Evolutionary conservation across 1,140 invertebrate genomes (phyloP).

Genomic region (Ceratina australensis): DNA sequence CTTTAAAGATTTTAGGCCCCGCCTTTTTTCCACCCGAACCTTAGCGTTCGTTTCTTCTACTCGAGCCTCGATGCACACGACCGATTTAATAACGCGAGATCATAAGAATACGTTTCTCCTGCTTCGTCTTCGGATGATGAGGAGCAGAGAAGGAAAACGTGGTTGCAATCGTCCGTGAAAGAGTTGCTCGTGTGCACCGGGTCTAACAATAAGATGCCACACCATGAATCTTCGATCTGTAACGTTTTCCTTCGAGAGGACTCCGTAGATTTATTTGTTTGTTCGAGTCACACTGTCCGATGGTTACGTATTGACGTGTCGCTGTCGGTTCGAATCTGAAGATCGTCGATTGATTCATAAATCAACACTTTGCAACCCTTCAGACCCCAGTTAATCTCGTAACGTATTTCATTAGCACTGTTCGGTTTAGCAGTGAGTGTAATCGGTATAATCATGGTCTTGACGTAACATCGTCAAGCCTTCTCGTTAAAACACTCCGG

Average conservation of each 20-base stretch:
- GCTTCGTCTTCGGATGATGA: too few relatives aligned
- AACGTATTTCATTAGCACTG: conserved; percentile 27
- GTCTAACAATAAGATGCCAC: neutral
- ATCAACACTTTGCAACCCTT: conserved; percentile 28
- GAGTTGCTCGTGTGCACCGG: too few relatives aligned
- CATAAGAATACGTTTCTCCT: too few relatives aligned
- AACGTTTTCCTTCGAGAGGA: neutral
- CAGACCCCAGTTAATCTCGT: conserved; percentile 32
- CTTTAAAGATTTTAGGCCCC: conserved; percentile 4
- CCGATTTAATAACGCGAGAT: too few relatives aligned
- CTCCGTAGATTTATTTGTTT: neutral
- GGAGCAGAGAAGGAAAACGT: too few relatives aligned
- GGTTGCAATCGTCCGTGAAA: too few relatives aligned
- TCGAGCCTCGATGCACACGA: neutral
- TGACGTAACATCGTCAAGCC: conserved; percentile 35
- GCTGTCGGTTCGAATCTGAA: conserved; percentile 6
- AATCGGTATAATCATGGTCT: conserved; percentile 33
- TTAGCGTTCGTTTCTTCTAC: neutral
- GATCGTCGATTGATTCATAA: conserved; percentile 33
- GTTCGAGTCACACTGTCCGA: neutral
- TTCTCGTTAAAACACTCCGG: neutral
- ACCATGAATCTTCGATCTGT: neutral
- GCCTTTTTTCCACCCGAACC: conserved; percentile 20
- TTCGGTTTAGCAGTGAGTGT: conserved; percentile 18
- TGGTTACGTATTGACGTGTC: too few relatives aligned